Evolutionary conservation across 2,113 vertebrate genomes (phyloP).

Genomic region (Lepisosteus osseus): DNA sequence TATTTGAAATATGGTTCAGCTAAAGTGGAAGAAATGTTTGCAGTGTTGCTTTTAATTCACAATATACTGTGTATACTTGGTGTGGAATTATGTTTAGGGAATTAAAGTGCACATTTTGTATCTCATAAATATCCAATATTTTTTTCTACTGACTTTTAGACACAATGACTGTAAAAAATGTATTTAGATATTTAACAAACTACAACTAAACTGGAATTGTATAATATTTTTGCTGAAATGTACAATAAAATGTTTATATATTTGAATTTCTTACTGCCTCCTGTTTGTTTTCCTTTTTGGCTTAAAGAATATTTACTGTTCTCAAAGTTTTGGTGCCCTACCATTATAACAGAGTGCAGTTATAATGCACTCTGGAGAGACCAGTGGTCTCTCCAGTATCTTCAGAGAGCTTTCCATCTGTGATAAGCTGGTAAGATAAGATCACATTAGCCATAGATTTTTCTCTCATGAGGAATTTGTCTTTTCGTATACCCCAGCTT

Average conservation of each 20-base stretch:
- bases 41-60: constrained; percentile 28
- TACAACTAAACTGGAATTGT: constrained; percentile 59
- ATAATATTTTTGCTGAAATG: constrained; percentile 64
- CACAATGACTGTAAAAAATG: constrained; percentile 51
- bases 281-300: too few relatives aligned
- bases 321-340: too few relatives aligned
- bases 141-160: constrained; percentile 57
- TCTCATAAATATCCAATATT: constrained; percentile 45
- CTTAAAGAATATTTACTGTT: too few relatives aligned
- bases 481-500: too few relatives aligned
- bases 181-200: constrained; percentile 66
- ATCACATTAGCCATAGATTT: too few relatives aligned
- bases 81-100: constrained; percentile 32
- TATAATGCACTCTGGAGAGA: too few relatives aligned
- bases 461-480: too few relatives aligned
- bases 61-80: constrained; percentile 20
- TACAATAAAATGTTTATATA: constrained; percentile 66
- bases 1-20: neutral
- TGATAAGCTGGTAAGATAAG: too few relatives aligned
- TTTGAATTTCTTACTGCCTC: constrained; percentile 40
- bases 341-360: too few relatives aligned
- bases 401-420: too few relatives aligned
- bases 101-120: constrained; percentile 52
- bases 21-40: constrained; percentile 22
- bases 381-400: too few relatives aligned